Base-by-base conservation (phyloP, 1,140 invertebrate species). In the Nomia melanderi region DNA sequence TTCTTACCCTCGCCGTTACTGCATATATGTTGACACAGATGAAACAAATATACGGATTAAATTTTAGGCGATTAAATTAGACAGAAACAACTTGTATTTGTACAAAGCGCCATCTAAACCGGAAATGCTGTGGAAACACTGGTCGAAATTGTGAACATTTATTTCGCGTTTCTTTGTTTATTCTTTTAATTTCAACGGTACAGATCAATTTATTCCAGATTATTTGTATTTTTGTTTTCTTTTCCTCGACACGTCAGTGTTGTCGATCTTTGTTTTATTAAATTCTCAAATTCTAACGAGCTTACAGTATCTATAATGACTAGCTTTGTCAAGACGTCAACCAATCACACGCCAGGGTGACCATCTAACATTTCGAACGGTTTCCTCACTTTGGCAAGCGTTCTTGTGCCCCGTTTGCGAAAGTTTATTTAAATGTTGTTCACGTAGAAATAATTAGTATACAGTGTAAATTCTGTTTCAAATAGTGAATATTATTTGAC, bases 251-350 rank as follows among this genome's bases (percentile, higher is more conserved):
- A 0, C 20, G 36, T 29, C 0, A 1, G 0, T 66, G 9, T 33
- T 8, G 1, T 1, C 9, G 6, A 27, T 54, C 6, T 33, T 39
- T 20, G 0, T 60, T 31, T 50, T 14, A 14, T 36, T 36, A 36
- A 27, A 50, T 3, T 39, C 29, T 73, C 23, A 14, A 39, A 4
- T 14, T 12, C 33, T 27, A 53, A 63, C 29, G 27, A 63, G 20
- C 20, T 73, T 39, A 39, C 59, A 53, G 31, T 73, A 73, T 39
- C 41, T 64, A 73, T 9, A 27, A 7, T 64, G 70, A 73, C 59
- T 73, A 73, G 59, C 36, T 1, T 62, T 4, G 23, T 62, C 33
- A n/a, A n/a, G 17, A 29, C 44, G 31, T 12, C 31, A 14, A 53
- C 41, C 44, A 73, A 39, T 64, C 17, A n/a, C 56, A 6, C n/a